Evolutionary conservation across 2,113 vertebrate genomes (phyloP), one percentile per base, ranked within the genome.

Genomic region (Myodes glareolus): DNA sequence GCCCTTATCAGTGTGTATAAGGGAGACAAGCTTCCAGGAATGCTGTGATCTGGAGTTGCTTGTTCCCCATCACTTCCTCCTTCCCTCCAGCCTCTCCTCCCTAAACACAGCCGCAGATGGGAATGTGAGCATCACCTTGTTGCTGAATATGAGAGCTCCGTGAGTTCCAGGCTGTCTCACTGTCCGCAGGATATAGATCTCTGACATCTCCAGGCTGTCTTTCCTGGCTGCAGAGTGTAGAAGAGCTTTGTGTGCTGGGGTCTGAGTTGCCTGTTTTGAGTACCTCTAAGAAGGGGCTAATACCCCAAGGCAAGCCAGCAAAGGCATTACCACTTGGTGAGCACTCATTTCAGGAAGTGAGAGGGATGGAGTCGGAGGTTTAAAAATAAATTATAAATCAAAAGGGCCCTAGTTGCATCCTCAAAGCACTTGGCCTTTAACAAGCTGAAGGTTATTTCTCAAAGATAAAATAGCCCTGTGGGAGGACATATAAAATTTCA

Each of bases 341-440:
- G 61, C 7, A 25, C 81, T 97, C 80, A 86, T 63, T 93, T 94
- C 23, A 76, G 84, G 61, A 97, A 96, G 93, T 39, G 72, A 88
- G 31, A 92, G 63, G 13, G 45, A 93, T 94, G 52, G 67, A 93
- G 47, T 84, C 47, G 90, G 84, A 88, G 50, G 23, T 84, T 92
- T 94, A 70, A 96, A 94, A 87, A 65, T 72, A 58, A 96, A 93
- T 90, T 90, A 33, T n/a, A 78, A 63, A 78, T 73, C 76, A n/a
- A 80, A 81, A 95, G 68, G 12, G 65, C 84, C 63, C 93, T 65
- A 55, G 23, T 45, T 88, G 65, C 7, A 85, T 93, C 70, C 78
- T 92, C 13, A 63, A 87, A 88, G 33, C 23, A 45, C 27, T 63
- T 82, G 17, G 67, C 42, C 73, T 96, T 94, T 95, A 88, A 86